Evolutionary conservation across 2,888 invertebrate genomes (phyloP).

Genomic region (Plebejus argus): DNA sequence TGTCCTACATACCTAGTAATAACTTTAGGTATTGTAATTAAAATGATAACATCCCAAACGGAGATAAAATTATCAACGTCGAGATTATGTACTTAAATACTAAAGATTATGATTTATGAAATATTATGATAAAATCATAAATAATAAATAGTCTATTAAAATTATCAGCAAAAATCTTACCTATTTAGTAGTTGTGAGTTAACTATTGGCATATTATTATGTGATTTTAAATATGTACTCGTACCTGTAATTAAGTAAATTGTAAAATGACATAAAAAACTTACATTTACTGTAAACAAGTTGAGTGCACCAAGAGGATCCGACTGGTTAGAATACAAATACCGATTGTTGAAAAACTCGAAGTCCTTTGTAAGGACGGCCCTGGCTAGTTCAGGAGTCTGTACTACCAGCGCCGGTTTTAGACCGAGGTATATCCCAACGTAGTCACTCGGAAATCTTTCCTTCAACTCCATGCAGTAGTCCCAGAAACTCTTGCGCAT

Average conservation of each 20-base stretch:
- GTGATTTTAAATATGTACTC: too few species aligned
- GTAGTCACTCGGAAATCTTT: constrained; percentile 53
- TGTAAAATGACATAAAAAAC: constrained; percentile 21
- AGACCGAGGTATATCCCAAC: constrained; percentile 60
- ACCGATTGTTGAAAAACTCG: constrained; percentile 59
- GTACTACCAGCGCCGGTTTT: constrained; percentile 57
- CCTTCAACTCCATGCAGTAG: constrained; percentile 51
- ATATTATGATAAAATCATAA: neutral
- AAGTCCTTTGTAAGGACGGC: constrained; percentile 57
- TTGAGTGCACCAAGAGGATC: constrained; percentile 64
- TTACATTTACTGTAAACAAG: constrained; percentile 62
- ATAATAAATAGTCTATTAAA: neutral
- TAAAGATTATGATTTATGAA: too few species aligned
- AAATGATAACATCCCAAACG: neutral
- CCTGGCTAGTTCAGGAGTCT: constrained; percentile 59
- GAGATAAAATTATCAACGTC: neutral
- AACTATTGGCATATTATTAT: too few species aligned
- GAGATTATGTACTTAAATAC: neutral
- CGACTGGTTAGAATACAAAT: constrained; percentile 50
- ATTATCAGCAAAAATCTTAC: too few species aligned
- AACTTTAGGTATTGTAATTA: neutral
- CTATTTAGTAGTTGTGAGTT: too few species aligned
- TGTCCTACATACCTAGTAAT: neutral
- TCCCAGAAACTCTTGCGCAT: constrained; percentile 60
- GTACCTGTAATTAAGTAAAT: too few species aligned